Evolutionary conservation across 2,888 invertebrate species (phyloP), one percentile per base, ranked within the genome.

Genomic region (Clusia tigrina): DNA sequence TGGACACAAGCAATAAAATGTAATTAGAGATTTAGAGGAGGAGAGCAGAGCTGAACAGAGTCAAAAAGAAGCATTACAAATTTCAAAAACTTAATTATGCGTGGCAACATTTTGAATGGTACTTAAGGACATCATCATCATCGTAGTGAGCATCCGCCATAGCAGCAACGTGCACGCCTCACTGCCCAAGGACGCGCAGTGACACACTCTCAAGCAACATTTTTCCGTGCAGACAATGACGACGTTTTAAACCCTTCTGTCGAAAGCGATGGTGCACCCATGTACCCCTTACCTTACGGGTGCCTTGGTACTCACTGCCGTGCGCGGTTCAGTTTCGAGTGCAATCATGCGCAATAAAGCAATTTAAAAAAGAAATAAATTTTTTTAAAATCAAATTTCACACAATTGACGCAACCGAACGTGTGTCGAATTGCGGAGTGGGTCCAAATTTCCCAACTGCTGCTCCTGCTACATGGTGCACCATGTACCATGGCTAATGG

Each of bases 1-100:
- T 75, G 67, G 74, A 25, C 63, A 10, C 63, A 76, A 74, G 73
- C 72, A 75, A 75, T 75, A 75, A 75, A 75, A 76, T 67, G 66
- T 73, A 75, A 75, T 75, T 75, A 75, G 74, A 67, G 71, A 65
- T 20, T 22, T 6, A 48, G 22, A 22, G 15, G 22, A 20, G n/a
- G 3, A 6, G n/a, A 17, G 6, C 9, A 17, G 18, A 9, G 6
- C 48, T 20, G 9, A 48, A 64, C 65, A 42, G 57, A 52, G 12
- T 64, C 65, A 54, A 64, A 17, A n/a, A 51, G 62, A 58, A 63
- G 58, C 58, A 51, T 64, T 58, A 57, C 24, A 62, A 64, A 63
- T 70, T 68, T 75, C 72, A 77, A 76, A 74, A 77, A 75, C 70
- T 71, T 55, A 22, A 72, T 77, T 70, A 60, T 73, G 58, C 68